phyloP scores from a whole-genome alignment of 92 coral and sea anemone genomes.

The Zoanthus solanderi region DNA sequence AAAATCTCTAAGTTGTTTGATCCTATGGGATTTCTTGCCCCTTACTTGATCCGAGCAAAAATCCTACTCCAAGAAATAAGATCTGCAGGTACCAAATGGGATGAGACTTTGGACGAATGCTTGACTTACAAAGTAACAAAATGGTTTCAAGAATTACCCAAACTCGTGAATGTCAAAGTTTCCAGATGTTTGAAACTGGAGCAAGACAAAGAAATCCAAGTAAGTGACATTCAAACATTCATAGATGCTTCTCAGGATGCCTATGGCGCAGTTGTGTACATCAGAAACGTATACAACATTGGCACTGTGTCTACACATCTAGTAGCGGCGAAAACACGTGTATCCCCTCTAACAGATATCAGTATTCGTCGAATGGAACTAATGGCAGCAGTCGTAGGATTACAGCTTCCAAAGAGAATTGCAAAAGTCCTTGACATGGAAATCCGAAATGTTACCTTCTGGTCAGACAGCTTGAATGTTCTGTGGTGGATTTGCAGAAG shows the following conservation, averaged over 20 bases:
- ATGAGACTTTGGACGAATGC: slow-evolving; percentile 20
- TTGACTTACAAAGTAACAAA: background rate
- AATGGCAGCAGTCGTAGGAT: background rate
- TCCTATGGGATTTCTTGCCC: slow-evolving; percentile 58
- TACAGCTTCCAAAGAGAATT: background rate
- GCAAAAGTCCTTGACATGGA: too few relatives aligned
- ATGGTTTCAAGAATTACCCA: slow-evolving; percentile 52
- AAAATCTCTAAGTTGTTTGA: slow-evolving; percentile 37
- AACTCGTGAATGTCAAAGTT: slow-evolving; percentile 50
- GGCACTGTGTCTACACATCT: background rate
- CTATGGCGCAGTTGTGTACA: background rate
- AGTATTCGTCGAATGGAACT: background rate
- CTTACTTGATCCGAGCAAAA: background rate
- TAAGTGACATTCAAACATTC: slow-evolving; percentile 64
- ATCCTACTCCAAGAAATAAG: slow-evolving; percentile 17
- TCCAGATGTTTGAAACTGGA: slow-evolving; percentile 51
- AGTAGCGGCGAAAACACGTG: slow-evolving; percentile 62
- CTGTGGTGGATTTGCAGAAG: too few relatives aligned
- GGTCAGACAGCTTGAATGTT: too few relatives aligned
- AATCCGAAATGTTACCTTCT: too few relatives aligned
- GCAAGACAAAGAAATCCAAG: slow-evolving; percentile 31
- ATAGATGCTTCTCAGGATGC: slow-evolving; percentile 33
- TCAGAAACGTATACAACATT: slow-evolving; percentile 36
- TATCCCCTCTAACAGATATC: slow-evolving; percentile 6
- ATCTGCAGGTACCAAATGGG: slow-evolving; percentile 50